These are phyloP conservation scores for Cairina moschata DNA, from an alignment of 2,113 vertebrate genomes.

Conservation along the genomic window DNA sequence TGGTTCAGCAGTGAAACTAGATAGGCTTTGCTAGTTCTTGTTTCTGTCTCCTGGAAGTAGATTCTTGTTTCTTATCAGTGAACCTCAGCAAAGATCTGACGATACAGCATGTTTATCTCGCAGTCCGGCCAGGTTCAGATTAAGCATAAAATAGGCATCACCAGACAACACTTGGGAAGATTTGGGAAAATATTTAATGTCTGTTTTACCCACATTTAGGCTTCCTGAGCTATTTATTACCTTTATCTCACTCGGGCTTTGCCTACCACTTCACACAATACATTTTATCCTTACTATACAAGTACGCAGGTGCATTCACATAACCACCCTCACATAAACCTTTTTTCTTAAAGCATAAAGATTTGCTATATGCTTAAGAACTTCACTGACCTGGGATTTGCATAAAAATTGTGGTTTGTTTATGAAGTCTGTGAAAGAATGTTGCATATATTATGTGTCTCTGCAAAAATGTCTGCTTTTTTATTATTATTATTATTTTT, in stretches of 20 bases:
- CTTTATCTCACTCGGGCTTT: not conserved
- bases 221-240: not conserved
- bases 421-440: not conserved
- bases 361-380: not conserved
- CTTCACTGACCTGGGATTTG: not conserved
- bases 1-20: not conserved
- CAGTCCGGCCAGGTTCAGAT: not conserved
- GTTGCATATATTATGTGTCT: not conserved
- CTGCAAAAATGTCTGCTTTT: not conserved
- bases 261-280: not conserved
- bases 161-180: not conserved
- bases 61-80: not conserved
- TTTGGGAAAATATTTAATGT: not conserved
- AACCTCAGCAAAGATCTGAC: not conserved
- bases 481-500: not conserved
- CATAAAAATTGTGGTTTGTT: not conserved
- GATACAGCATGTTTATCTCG: not conserved
- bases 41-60: slow-evolving; percentile 9
- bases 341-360: not conserved
- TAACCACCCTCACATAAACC: not conserved
- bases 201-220: not conserved
- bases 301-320: not conserved
- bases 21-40: not conserved
- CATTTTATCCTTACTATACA: not conserved
- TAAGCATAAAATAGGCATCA: not conserved